A percentile compares a stretch with the other conserved stretches of the same genome.
Conservation (phyloP, 92 coral and sea anemone genomes). For the Porites rus region DNA sequence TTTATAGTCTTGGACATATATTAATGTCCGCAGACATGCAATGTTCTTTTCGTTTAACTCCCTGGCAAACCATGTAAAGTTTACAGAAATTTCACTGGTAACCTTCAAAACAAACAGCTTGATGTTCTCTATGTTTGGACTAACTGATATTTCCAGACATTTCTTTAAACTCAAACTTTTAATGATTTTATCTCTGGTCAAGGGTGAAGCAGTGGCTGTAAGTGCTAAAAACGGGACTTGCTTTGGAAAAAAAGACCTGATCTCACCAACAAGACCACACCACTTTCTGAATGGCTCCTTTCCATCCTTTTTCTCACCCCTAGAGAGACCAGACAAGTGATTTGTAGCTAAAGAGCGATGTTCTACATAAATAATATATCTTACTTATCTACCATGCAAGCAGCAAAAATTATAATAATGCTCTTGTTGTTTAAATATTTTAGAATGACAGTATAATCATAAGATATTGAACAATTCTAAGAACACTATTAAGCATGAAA, state of each 20-base stretch:
- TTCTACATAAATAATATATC: no score
- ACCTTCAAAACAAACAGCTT: constrained; percentile 40
- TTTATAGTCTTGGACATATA: constrained; percentile 20
- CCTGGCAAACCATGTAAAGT: neutral
- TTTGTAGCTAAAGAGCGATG: no score
- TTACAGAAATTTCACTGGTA: constrained; percentile 33
- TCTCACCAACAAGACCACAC: constrained; percentile 58
- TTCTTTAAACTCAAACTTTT: constrained; percentile 28
- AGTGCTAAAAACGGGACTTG: constrained; percentile 52
- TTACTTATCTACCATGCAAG: no score
- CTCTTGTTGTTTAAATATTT: no score
- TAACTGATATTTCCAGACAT: constrained; percentile 44
- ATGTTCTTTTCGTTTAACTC: neutral
- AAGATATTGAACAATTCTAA: no score
- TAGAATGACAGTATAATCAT: no score
- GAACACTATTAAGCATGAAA: no score
- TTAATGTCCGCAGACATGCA: neutral
- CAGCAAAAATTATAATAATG: no score
- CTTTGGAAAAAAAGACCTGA: constrained; percentile 47
- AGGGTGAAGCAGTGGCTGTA: constrained; percentile 53
- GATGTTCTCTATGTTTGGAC: constrained; percentile 59
- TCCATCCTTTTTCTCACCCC: constrained; percentile 32
- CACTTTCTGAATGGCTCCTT: constrained; percentile 53
- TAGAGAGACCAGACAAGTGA: neutral
- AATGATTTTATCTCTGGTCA: constrained; percentile 50